A percentile compares a stretch with the other conserved stretches of the same genome.
phyloP scores from a whole-genome alignment of 2,888 invertebrate genomes.

The Lycophotia porphyrea region DNA sequence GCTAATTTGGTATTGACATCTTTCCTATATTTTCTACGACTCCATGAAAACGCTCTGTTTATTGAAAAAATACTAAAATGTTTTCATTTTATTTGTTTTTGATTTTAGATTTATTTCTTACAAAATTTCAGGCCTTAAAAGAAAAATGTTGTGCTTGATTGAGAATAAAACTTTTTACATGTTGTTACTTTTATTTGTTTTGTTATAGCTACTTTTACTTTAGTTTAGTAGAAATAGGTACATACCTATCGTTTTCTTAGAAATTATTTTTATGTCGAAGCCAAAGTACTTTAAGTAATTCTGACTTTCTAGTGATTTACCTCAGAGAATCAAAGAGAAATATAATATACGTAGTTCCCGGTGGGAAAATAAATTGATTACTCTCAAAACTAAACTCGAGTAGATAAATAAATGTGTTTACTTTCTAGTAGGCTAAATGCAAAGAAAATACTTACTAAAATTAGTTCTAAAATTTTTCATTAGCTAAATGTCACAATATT shows the following conservation, averaged over 20 bases:
- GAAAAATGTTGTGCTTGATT: constrained; percentile 24
- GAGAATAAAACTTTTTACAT: constrained; percentile 11
- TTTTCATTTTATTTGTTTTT: constrained; percentile 24
- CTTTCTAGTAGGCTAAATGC: background rate
- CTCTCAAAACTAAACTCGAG: background rate
- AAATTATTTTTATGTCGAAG: background rate
- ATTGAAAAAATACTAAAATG: constrained; percentile 28
- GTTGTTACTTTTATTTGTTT: constrained; percentile 3
- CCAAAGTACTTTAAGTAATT: background rate
- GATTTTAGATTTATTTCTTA: constrained; percentile 33
- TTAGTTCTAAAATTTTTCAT: background rate
- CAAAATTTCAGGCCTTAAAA: constrained; percentile 15
- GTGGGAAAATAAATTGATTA: background rate
- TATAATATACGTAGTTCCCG: background rate
- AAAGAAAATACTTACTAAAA: background rate
- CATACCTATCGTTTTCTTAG: background rate
- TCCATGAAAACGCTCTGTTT: constrained; percentile 41
- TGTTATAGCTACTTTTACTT: background rate
- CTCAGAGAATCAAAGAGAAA: background rate
- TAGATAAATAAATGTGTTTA: background rate
- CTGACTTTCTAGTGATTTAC: background rate
- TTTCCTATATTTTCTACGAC: constrained; percentile 41
- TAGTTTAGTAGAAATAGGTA: background rate
- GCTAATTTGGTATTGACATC: constrained; percentile 54
- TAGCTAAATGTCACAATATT: background rate